Evolutionary conservation across 2,888 invertebrate genomes (phyloP).

Genomic region (Dynastes tityus): DNA sequence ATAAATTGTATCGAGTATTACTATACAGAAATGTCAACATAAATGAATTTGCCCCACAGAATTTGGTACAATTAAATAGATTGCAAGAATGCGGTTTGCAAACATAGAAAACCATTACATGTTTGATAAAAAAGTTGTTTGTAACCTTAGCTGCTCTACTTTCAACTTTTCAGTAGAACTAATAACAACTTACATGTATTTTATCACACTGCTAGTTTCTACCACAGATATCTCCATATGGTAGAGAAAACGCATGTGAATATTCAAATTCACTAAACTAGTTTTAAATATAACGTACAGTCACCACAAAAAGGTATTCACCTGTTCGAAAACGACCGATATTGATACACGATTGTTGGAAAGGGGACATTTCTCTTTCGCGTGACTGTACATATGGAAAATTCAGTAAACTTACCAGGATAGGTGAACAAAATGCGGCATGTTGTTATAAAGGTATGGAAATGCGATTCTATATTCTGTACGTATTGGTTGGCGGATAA

Average conservation of each 20-base stretch:
- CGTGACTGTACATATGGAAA: slow-evolving; percentile 1
- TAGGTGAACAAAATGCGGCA: slow-evolving; percentile 98
- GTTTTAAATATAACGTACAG: no score
- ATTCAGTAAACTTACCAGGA: slow-evolving; percentile 86
- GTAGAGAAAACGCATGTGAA: slow-evolving; percentile 70
- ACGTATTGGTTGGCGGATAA: slow-evolving; percentile 97
- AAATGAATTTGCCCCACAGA: no score
- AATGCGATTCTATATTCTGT: slow-evolving; percentile 99
- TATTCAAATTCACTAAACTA: background rate
- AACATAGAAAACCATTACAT: no score
- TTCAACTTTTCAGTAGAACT: slow-evolving; percentile 70
- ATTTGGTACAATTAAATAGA: no score
- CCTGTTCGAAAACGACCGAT: no score
- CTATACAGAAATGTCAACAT: no score
- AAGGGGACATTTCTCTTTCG: no score
- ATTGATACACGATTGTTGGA: no score
- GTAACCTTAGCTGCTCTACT: slow-evolving; percentile 75
- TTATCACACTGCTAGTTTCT: slow-evolving; percentile 76
- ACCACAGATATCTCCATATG: slow-evolving; percentile 56
- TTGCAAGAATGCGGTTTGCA: no score
- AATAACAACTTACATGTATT: slow-evolving; percentile 73
- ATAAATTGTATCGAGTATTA: no score
- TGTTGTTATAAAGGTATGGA: slow-evolving; percentile 98
- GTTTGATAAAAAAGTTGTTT: slow-evolving; percentile 65
- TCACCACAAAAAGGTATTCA: no score